These are phyloP conservation scores for Mesochorus sp. DNA, from an alignment of 2,888 invertebrate genomes.

Conservation along the genomic window DNA sequence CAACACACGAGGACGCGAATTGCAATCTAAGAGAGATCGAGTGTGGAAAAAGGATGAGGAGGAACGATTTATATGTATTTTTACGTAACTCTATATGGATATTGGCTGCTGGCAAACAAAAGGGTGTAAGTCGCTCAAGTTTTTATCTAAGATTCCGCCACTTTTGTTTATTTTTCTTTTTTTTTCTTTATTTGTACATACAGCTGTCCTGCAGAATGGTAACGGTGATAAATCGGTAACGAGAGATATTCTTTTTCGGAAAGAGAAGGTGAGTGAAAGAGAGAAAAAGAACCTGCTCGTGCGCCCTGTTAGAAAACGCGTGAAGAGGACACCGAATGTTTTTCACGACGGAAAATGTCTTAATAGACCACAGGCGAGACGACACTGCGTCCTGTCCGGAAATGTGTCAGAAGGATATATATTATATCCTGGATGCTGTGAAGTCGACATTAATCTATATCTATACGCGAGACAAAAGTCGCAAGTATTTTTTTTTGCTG, in stretches of 20 bases:
- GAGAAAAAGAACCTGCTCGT: not conserved
- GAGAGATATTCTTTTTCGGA: conserved; percentile 44
- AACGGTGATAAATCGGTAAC: conserved; percentile 56
- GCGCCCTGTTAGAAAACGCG: not conserved
- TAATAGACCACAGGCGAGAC: conserved; percentile 44
- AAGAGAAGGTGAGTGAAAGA: not conserved
- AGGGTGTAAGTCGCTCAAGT: too few species aligned
- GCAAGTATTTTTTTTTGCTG: not conserved
- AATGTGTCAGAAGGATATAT: too few species aligned
- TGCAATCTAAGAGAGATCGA: not conserved
- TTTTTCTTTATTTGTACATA: not conserved
- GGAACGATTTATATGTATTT: not conserved
- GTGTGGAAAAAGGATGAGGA: not conserved
- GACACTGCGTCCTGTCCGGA: too few species aligned
- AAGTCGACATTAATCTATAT: conserved; percentile 48
- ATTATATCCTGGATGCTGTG: too few species aligned
- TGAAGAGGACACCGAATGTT: conserved; percentile 24
- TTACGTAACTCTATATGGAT: too few species aligned
- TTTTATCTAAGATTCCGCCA: too few species aligned
- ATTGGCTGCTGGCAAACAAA: too few species aligned
- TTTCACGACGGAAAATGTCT: conserved; percentile 47
- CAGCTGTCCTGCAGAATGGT: conserved; percentile 24
- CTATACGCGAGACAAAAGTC: conserved; percentile 16
- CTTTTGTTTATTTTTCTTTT: not conserved
- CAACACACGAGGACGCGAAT: not conserved